Evolutionary conservation across 2,113 vertebrate genomes (phyloP), one percentile per base, ranked within the genome.

Genomic region (Plectropomus leopardus): DNA sequence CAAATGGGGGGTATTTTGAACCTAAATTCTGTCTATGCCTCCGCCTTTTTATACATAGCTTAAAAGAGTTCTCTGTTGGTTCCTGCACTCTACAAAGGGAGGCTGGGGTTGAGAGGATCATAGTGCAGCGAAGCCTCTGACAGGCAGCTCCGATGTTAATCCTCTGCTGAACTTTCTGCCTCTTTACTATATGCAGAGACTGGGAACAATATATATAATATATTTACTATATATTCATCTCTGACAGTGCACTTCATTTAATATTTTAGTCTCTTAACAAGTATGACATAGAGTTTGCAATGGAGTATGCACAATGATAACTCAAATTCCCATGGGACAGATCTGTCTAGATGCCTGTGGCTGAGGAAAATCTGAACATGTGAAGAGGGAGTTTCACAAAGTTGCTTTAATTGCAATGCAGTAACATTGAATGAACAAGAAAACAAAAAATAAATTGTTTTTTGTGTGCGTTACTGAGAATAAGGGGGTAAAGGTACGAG

Each of bases 21-120:
- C 44, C 75, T 74, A 70, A 30, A 76, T 88, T 83, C 66, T 54
- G 76, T 82, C 65, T 68, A 4, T 82, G 58, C 61, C 45, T 76
- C 80, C 61, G 40, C 59, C 47, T 78, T 78, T 88, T 78, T 32
- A 75, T 78, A 75, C 72, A 75, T 19, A 67, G 83, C 72, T 61
- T 76, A 36, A 73, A 87, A 85, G 80, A 65, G 42, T 80, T 87
- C 47, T 76, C 66, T 57, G 47, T 73, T 53, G 24, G 70, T 73
- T 80, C 58, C 57, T 86, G 68, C 54, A 45, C 68, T 77, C 24
- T 32, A 32, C 66, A 87, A 68, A 86, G 53, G 40, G 11, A 82
- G 47, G 28, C 54, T 53, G 71, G 57, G 86, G 61, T 40, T 36
- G 23, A 13, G 30, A 68, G 24, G 71, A 78, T 86, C 70, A 60